phyloP scores from a whole-genome alignment of 2,888 invertebrate genomes.

The Julus scanicus region DNA sequence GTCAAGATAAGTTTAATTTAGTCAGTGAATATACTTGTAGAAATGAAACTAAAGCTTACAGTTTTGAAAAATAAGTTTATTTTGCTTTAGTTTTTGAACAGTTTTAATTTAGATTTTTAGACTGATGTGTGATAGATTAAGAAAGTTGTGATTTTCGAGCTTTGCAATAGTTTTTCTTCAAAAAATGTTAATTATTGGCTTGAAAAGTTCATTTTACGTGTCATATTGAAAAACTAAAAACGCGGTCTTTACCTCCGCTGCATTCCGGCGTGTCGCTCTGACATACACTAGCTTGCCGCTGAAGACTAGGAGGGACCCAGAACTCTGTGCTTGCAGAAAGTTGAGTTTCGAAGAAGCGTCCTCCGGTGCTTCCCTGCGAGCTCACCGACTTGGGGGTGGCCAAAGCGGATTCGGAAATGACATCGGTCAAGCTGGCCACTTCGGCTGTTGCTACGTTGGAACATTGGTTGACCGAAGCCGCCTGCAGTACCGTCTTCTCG shows the following conservation, averaged over 20 bases:
- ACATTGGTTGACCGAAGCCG: constrained; percentile 70
- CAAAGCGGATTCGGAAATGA: constrained; percentile 24
- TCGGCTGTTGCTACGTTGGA: constrained; percentile 69
- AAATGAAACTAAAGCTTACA: neutral
- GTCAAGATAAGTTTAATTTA: neutral
- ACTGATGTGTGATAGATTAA: too few species aligned
- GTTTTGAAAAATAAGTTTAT: too few species aligned
- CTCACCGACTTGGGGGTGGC: constrained; percentile 54
- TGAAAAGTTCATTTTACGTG: too few species aligned
- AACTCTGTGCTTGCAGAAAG: constrained; percentile 62
- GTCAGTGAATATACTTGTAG: neutral
- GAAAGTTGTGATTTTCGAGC: too few species aligned
- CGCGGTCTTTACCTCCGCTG: constrained; percentile 56
- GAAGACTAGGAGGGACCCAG: constrained; percentile 64
- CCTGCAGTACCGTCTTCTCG: constrained; percentile 71
- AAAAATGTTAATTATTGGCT: too few species aligned
- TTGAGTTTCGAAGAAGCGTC: constrained; percentile 52
- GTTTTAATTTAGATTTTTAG: neutral
- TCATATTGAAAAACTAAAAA: neutral
- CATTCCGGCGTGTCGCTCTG: constrained; percentile 58
- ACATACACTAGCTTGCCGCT: constrained; percentile 59
- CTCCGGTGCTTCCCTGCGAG: constrained; percentile 54
- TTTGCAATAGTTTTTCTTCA: too few species aligned
- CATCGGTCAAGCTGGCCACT: neutral
- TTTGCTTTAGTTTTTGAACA: neutral